Evolutionary conservation across 2,888 invertebrate genomes (phyloP), one percentile per base, ranked within the genome.

Genomic region (Xiphydria camelus): DNA sequence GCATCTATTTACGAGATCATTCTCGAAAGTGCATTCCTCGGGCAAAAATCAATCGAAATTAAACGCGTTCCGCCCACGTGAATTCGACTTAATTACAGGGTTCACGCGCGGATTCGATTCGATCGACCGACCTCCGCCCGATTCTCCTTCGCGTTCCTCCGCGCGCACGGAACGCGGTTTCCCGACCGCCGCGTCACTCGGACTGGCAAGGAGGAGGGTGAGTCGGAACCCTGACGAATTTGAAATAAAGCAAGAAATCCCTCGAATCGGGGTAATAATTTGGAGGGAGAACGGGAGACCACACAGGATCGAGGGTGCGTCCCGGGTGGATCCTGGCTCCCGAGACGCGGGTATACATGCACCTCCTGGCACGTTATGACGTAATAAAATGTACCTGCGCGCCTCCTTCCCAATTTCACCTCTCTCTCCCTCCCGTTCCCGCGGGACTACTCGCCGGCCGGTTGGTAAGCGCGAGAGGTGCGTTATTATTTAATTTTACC

Each of bases 301-400:
- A 61, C 61, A 61, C 61, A 60, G 54, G 56, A 49, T 54, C 41
- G 42, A 45, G 47, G 50, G 42, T 51, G 49, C 48, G 54, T 53
- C 55, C 50, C 49, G 38, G 54, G 55, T 19, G 34, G 18, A 17
- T 34, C 18, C 19, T 29, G 29, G 15, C 18, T 36, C 12, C 18
- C 20, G 17, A 21, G 35, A 21, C 12, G 17, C 15, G 6, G 14
- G 10, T 22, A 41, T 15, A 54, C 54, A 52, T 51, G 51, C 52
- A 53, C 49, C 53, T 59, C 46, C 51, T 50, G 59, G 58, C 60
- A 55, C 58, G 56, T 63, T 60, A 60, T 64, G 63, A 59, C 59
- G 62, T 57, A 63, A 60, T 62, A 59, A 64, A 64, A 61, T 52
- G 57, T 54, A 51, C 44, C 48, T 45, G 48, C 47, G 23, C 37